Conservation (phyloP, 1,140 invertebrate species). For the Lepidostoma basale region DNA sequence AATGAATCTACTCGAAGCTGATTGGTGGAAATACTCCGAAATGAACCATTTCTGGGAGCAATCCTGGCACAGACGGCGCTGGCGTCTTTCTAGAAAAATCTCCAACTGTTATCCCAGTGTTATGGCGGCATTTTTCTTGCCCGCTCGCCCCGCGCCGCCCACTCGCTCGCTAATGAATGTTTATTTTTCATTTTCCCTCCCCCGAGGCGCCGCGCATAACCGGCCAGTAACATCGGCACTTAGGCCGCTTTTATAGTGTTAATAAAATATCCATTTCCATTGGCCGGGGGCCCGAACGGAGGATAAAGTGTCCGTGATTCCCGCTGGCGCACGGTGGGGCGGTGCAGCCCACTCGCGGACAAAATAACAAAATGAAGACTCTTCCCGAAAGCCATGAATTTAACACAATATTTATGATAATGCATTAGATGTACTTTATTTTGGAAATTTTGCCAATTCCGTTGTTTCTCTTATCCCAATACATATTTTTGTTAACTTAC, state of each 20-base stretch:
- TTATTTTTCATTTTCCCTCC: constrained; percentile 42
- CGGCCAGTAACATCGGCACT: constrained; percentile 34
- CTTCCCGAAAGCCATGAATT: too few species aligned
- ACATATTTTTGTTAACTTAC: too few species aligned
- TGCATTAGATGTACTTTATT: too few species aligned
- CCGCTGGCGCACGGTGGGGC: background rate
- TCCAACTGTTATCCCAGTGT: background rate
- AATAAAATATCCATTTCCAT: constrained; percentile 41
- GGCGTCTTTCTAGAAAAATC: background rate
- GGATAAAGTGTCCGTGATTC: constrained; percentile 22
- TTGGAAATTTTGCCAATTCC: too few species aligned
- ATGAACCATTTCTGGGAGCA: too few species aligned
- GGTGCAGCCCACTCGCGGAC: background rate
- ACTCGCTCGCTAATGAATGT: constrained; percentile 35
- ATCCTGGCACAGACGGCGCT: too few species aligned
- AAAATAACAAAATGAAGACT: too few species aligned
- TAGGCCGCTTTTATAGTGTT: constrained; percentile 33
- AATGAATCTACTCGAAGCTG: too few species aligned
- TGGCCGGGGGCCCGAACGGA: constrained; percentile 17
- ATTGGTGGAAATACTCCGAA: too few species aligned
- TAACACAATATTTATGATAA: too few species aligned
- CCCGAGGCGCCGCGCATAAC: constrained; percentile 26
- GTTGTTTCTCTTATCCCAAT: too few species aligned
- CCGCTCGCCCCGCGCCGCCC: background rate
- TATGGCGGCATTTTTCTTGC: constrained; percentile 22